phyloP scores from a whole-genome alignment of 2,113 vertebrate genomes.

The Hippolais icterina region DNA sequence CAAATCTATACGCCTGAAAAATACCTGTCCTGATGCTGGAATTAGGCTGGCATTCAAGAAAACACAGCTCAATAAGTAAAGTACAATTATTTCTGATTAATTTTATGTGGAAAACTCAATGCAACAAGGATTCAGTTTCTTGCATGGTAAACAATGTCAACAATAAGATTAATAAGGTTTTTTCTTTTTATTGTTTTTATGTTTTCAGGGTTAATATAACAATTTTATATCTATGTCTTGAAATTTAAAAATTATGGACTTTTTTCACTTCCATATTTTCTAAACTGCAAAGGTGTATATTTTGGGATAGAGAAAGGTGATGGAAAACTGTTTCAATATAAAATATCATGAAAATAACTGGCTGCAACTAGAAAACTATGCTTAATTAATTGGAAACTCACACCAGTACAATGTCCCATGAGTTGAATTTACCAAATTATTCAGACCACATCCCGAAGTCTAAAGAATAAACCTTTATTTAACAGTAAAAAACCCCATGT shows the following conservation, averaged over 20 bases:
- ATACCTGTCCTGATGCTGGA: not conserved
- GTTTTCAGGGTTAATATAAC: not conserved
- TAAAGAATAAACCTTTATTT: conserved; percentile 16
- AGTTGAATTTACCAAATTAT: not conserved
- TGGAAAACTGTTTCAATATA: rapidly evolving
- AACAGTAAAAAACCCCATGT: not conserved
- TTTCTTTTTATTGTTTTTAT: not conserved
- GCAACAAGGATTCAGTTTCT: not conserved
- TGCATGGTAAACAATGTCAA: not conserved
- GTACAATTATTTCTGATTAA: not conserved
- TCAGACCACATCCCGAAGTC: not conserved
- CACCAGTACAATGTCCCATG: not conserved
- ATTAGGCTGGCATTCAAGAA: not conserved
- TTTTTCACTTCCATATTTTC: not conserved
- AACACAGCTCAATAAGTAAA: not conserved
- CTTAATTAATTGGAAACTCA: not conserved
- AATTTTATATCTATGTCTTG: not conserved
- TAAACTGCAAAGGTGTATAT: not conserved
- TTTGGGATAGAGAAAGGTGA: not conserved
- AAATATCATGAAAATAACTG: not conserved
- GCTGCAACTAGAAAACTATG: not conserved
- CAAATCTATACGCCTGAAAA: not conserved
- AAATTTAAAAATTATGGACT: not conserved
- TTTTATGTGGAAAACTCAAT: not conserved
- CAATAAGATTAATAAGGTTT: not conserved